phyloP scores from a whole-genome alignment of 2,113 vertebrate genomes.

The Himantopus leucocephalus region DNA sequence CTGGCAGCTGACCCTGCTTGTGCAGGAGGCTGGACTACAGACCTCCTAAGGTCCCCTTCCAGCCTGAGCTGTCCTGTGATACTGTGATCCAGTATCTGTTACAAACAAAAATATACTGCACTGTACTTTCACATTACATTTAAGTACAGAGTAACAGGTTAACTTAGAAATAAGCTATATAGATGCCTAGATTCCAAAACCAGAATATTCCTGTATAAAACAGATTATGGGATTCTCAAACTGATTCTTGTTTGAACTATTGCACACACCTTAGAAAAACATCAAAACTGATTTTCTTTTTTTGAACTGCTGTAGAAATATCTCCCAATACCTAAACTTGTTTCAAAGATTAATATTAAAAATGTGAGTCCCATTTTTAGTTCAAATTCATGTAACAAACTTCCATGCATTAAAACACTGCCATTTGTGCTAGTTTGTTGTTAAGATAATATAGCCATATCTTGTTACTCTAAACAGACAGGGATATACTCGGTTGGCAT shows the following conservation, averaged over 20 bases:
- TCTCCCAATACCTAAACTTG: neutral
- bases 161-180: constrained; percentile 2
- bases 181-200: neutral
- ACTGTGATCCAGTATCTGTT: neutral
- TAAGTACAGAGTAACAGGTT: neutral
- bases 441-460: neutral
- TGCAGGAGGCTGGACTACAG: neutral
- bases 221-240: neutral
- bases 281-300: neutral
- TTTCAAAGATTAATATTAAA: neutral
- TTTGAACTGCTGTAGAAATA: neutral
- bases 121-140: neutral
- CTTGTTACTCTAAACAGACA: neutral
- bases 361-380: neutral
- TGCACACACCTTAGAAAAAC: neutral
- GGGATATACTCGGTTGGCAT: neutral
- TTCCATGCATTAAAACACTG: neutral
- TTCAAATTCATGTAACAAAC: neutral
- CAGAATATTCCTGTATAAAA: neutral
- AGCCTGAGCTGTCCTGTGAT: neutral
- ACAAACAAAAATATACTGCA: neutral
- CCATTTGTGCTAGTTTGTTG: neutral
- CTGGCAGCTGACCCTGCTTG: neutral
- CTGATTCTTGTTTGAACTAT: neutral
- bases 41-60: neutral